Base-by-base conservation (phyloP, 2,888 invertebrate species). In the Acrobasis suavella region DNA sequence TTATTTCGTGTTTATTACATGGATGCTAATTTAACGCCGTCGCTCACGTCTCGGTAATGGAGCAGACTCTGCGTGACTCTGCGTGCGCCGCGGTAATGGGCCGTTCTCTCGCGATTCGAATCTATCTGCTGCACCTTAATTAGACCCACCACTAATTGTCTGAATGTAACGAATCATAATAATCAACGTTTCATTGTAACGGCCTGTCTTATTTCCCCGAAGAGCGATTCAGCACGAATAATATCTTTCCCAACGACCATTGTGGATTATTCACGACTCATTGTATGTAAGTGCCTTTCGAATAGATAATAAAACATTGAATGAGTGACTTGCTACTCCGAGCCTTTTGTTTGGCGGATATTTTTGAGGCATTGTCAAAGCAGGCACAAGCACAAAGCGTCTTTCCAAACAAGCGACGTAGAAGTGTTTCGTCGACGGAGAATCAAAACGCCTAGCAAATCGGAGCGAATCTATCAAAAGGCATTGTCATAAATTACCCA, bases 211-310 rank as follows among this genome's bases (percentile, higher is more conserved):
- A 78, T 81, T 82, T 81, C 78, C 75, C 75, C 79, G 78, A 81
- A 85, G 77, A 69, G 74, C 75, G 70, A 74, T 77, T 80, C 77
- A 72, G 73, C 76, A 80, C 76, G 77, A 82, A 83, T 80, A 80
- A 79, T 83, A 78, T 81, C 76, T 81, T 83, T 83, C 81, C 80
- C 81, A 80, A 79, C 81, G 74, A 75, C 81, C 80, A 85, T 84
- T 83, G 85, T 83, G 77, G 81, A 84, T 85, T 85, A 83, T 88
- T 85, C 86, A 87, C 84, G 83, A 83, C 76, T 84, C 87, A 85
- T 88, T 87, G 88, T 87, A 80, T 82, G 73, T 75, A 75, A 79
- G 81, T 80, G 74, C 76, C 83, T 87, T 82, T 86, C 78, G 82
- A 86, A 83, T 82, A 74, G 80, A 80, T 78, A 84, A 87, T 85